phyloP scores from a whole-genome alignment of 1,140 invertebrate genomes.

The Charaxes varanes region DNA sequence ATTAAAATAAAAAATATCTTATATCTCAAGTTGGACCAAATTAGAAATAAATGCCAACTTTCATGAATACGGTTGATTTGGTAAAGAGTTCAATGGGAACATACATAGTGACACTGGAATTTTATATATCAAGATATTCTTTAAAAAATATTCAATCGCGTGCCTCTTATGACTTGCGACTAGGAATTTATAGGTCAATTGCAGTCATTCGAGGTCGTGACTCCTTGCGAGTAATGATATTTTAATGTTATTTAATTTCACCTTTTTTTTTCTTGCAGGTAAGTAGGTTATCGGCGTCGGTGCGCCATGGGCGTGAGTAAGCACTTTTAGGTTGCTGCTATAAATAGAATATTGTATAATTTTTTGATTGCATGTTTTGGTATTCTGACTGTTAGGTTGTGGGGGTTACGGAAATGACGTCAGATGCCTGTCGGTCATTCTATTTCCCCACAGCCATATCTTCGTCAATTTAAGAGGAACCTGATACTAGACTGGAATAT shows the following conservation, averaged over 20 bases:
- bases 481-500: too few species aligned
- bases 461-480: too few species aligned
- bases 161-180: constrained; percentile 20
- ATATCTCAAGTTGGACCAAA: too few species aligned
- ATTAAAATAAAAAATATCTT: too few species aligned
- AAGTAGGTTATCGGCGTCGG: constrained; percentile 49
- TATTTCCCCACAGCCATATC: too few species aligned
- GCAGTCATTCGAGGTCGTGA: constrained; percentile 49
- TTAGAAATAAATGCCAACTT: too few species aligned
- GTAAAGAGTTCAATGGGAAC: too few species aligned
- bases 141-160: constrained; percentile 18
- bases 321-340: constrained; percentile 7
- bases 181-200: constrained; percentile 47
- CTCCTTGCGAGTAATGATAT: constrained; percentile 58
- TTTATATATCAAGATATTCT: neutral
- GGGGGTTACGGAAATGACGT: neutral
- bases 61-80: too few species aligned
- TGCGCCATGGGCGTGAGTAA: constrained; percentile 5
- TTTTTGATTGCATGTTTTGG: neutral
- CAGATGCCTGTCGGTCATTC: too few species aligned
- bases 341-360: neutral
- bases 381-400: neutral
- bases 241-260: constrained; percentile 64
- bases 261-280: constrained; percentile 59
- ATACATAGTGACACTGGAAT: too few species aligned